Percentiles rank a stretch among this genome's conserved stretches.
Conservation (phyloP, 2,888 invertebrate genomes). For the Acleris sparsana region DNA sequence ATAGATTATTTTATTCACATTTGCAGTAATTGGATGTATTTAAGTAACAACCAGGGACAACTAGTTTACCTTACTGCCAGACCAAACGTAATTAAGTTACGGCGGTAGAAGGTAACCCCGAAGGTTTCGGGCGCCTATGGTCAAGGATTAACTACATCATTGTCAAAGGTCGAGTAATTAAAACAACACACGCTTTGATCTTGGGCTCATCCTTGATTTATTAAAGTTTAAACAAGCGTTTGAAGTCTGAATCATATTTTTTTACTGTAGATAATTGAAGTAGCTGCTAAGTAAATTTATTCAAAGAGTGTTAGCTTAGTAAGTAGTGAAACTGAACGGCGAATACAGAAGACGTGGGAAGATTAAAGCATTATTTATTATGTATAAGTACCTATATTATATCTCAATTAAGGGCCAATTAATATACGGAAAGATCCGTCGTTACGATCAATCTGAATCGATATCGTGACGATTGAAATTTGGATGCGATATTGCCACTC, state of each 20-base stretch:
- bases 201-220: constrained; percentile 7
- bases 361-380: too few relatives aligned
- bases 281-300: too few relatives aligned
- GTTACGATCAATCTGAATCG: too few relatives aligned
- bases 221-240: constrained; percentile 8
- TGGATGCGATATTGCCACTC: too few relatives aligned
- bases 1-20: not conserved
- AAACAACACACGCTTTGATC: not conserved
- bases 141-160: constrained; percentile 10
- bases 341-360: too few relatives aligned
- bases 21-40: constrained; percentile 2
- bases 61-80: constrained; percentile 7
- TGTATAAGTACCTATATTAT: not conserved
- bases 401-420: too few relatives aligned
- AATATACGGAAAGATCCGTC: too few relatives aligned
- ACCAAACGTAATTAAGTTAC: constrained; percentile 7
- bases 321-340: too few relatives aligned
- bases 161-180: constrained; percentile 18
- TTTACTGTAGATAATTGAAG: not conserved
- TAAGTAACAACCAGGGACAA: not conserved
- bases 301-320: too few relatives aligned
- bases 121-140: constrained; percentile 8
- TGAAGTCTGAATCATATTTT: not conserved
- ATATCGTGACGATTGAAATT: too few relatives aligned
- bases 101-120: not conserved